These are phyloP conservation scores for Champsocephalus esox DNA, from an alignment of 2,797 vertebrate genomes.

Conservation along the genomic window DNA sequence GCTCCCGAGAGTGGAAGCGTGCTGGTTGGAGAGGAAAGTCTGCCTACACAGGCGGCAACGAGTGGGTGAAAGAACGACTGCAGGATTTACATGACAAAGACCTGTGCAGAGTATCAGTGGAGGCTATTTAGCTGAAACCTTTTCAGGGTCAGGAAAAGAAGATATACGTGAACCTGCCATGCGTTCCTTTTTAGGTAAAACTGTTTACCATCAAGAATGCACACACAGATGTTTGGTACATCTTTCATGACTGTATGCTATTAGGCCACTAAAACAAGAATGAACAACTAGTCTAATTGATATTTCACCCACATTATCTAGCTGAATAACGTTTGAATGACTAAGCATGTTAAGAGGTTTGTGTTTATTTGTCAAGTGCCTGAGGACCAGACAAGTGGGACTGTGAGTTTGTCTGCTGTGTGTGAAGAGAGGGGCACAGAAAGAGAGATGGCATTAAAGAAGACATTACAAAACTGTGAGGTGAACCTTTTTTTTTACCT, in stretches of 20 bases:
- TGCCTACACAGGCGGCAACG: slow-evolving; percentile 45
- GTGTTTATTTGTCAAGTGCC: background rate
- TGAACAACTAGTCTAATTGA: background rate
- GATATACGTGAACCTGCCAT: background rate
- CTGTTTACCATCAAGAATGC: background rate
- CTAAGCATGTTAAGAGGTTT: background rate
- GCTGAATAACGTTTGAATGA: background rate
- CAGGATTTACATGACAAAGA: slow-evolving; percentile 81
- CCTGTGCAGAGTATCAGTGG: slow-evolving; percentile 29
- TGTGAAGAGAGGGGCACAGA: background rate
- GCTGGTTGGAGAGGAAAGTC: slow-evolving; percentile 39
- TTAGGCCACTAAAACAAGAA: background rate
- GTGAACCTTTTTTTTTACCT: background rate
- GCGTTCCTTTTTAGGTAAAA: background rate
- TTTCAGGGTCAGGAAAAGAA: background rate
- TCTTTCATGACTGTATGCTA: background rate
- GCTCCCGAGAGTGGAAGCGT: slow-evolving; percentile 35
- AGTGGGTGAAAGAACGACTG: slow-evolving; percentile 53
- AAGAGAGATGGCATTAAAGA: background rate
- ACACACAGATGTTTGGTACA: too few species aligned
- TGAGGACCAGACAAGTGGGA: background rate
- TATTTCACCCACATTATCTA: background rate
- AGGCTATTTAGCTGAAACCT: slow-evolving; percentile 16
- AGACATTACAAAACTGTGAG: background rate
- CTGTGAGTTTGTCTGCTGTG: background rate